Conservation (phyloP, 2,113 vertebrate genomes). For the Pachycephala philippinensis region DNA sequence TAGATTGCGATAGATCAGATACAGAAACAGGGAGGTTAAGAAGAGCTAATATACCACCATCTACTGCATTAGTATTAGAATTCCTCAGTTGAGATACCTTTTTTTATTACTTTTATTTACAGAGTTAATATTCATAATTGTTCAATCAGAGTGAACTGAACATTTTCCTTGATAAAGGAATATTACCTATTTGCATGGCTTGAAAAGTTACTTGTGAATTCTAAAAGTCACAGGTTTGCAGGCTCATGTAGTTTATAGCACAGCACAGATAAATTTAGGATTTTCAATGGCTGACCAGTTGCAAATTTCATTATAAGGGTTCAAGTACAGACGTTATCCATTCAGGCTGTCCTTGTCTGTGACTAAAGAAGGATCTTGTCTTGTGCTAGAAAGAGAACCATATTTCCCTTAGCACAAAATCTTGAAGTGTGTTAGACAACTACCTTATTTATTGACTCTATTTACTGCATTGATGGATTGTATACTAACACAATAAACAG, state of each 20-base stretch:
- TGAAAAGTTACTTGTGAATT: background rate
- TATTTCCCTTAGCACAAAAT: constrained; percentile 61
- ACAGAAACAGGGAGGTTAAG: background rate
- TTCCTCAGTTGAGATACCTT: background rate
- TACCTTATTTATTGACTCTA: constrained; percentile 63
- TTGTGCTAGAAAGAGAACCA: constrained; percentile 28
- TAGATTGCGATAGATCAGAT: background rate
- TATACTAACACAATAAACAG: constrained; percentile 62
- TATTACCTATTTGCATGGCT: background rate
- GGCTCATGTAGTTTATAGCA: background rate
- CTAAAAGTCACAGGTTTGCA: background rate
- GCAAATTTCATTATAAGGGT: background rate
- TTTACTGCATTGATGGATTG: constrained; percentile 70
- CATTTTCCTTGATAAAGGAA: background rate
- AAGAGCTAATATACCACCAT: background rate
- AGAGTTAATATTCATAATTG: background rate
- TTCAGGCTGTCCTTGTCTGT: background rate
- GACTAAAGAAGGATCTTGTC: constrained; percentile 47
- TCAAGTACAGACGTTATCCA: background rate
- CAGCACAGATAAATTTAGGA: background rate
- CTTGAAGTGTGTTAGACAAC: constrained; percentile 52
- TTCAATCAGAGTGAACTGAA: background rate
- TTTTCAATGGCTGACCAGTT: background rate
- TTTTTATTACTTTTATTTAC: background rate
- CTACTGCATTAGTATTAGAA: background rate